Evolutionary conservation across 2,888 invertebrate genomes (phyloP).

Genomic region (Eucera pruinosa): DNA sequence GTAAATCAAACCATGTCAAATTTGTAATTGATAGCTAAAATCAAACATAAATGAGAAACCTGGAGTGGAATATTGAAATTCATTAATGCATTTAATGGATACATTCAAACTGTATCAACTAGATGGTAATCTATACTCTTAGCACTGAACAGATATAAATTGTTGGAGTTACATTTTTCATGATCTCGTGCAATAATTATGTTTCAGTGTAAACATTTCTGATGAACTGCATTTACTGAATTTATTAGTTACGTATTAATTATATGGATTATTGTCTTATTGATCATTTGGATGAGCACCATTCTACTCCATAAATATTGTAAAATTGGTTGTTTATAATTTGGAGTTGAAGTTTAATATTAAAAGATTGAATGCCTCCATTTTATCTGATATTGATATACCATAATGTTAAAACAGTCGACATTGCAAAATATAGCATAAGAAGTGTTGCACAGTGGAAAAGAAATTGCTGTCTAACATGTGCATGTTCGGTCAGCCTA

Average conservation of each 20-base stretch:
- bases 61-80: slow-evolving; percentile 50
- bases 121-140: slow-evolving; percentile 56
- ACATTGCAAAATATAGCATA: slow-evolving; percentile 37
- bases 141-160: slow-evolving; percentile 37
- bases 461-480: slow-evolving; percentile 60
- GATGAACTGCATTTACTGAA: slow-evolving; percentile 42
- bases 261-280: slow-evolving; percentile 56
- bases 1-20: slow-evolving; percentile 55
- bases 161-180: slow-evolving; percentile 41
- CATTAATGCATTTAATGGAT: slow-evolving; percentile 55
- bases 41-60: slow-evolving; percentile 51
- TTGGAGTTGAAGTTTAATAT: slow-evolving; percentile 32
- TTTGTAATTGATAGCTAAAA: slow-evolving; percentile 55
- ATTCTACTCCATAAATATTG: slow-evolving; percentile 44
- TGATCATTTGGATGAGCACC: slow-evolving; percentile 56
- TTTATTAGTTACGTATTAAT: slow-evolving; percentile 29
- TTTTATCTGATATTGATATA: slow-evolving; percentile 45
- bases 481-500: slow-evolving; percentile 59
- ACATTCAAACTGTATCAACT: slow-evolving; percentile 56
- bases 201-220: slow-evolving; percentile 28
- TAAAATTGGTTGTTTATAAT: slow-evolving; percentile 42
- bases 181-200: slow-evolving; percentile 52
- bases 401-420: slow-evolving; percentile 48
- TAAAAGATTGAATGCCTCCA: slow-evolving; percentile 36
- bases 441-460: slow-evolving; percentile 50